phyloP scores from a whole-genome alignment of 2,888 invertebrate genomes.

The Vesta saturnalis region DNA sequence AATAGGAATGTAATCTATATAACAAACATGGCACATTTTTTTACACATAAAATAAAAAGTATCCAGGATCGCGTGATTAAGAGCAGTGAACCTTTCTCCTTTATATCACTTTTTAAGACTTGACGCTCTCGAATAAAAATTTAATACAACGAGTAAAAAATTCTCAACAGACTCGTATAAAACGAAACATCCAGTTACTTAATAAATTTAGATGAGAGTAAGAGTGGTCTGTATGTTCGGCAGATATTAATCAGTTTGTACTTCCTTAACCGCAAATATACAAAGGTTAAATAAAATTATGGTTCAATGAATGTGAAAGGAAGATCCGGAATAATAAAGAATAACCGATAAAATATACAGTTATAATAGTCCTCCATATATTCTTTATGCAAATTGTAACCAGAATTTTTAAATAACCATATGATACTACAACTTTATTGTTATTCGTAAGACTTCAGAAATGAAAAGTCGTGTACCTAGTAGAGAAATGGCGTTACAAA shows the following conservation, averaged over 20 bases:
- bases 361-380: background rate
- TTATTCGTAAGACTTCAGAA: background rate
- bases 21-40: slow-evolving; percentile 20
- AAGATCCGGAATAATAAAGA: no score
- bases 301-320: no score
- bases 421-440: background rate
- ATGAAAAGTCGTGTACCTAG: background rate
- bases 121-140: no score
- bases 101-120: background rate
- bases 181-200: no score
- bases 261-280: no score
- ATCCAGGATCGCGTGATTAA: slow-evolving; percentile 20
- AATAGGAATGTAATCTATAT: background rate
- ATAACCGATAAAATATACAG: no score
- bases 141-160: no score
- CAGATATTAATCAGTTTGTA: no score
- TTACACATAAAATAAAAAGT: slow-evolving; percentile 17
- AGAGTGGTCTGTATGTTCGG: no score
- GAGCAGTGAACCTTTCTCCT: slow-evolving; percentile 16
- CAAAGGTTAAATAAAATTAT: no score
- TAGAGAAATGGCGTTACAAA: slow-evolving; percentile 1
- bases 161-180: no score
- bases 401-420: background rate
- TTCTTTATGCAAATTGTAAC: background rate
- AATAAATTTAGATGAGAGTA: no score